phyloP scores from a whole-genome alignment of 1,140 invertebrate genomes.

The Drosophila funebris region DNA sequence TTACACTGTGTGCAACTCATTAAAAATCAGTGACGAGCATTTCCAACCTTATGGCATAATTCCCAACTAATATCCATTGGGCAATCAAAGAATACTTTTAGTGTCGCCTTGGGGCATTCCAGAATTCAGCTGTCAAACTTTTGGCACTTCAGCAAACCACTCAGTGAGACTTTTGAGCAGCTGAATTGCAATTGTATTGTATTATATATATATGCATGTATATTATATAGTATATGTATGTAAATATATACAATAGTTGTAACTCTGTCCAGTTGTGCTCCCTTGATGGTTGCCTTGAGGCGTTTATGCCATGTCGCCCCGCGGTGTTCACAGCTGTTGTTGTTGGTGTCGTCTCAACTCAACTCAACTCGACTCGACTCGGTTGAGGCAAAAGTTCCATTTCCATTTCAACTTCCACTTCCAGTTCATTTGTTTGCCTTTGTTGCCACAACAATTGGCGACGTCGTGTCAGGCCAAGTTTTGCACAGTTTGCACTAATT shows the following conservation, averaged over 20 bases:
- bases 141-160: slow-evolving; percentile 36
- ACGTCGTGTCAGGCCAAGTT: slow-evolving; percentile 64
- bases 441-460: slow-evolving; percentile 76
- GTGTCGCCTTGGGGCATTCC: slow-evolving; percentile 35
- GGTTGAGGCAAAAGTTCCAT: slow-evolving; percentile 38
- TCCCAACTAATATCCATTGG: slow-evolving; percentile 39
- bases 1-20: neutral
- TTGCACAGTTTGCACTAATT: slow-evolving; percentile 59
- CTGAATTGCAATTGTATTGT: slow-evolving; percentile 7
- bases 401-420: slow-evolving; percentile 38
- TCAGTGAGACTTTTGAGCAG: slow-evolving; percentile 27
- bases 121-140: slow-evolving; percentile 47
- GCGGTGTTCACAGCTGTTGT: slow-evolving; percentile 33
- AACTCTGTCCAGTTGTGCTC: slow-evolving; percentile 49
- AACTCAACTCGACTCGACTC: neutral
- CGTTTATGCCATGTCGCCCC: slow-evolving; percentile 34
- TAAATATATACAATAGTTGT: slow-evolving; percentile 20
- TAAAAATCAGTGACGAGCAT: slow-evolving; percentile 16
- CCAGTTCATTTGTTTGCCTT: slow-evolving; percentile 75
- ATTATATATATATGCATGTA: neutral
- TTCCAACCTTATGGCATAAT: slow-evolving; percentile 40
- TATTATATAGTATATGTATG: neutral
- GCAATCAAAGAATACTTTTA: slow-evolving; percentile 50
- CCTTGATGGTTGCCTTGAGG: slow-evolving; percentile 54
- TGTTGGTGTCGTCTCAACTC: slow-evolving; percentile 2